Evolutionary conservation across 2,888 invertebrate genomes (phyloP), one percentile per base, ranked within the genome.

Genomic region (Pammene fasciana): DNA sequence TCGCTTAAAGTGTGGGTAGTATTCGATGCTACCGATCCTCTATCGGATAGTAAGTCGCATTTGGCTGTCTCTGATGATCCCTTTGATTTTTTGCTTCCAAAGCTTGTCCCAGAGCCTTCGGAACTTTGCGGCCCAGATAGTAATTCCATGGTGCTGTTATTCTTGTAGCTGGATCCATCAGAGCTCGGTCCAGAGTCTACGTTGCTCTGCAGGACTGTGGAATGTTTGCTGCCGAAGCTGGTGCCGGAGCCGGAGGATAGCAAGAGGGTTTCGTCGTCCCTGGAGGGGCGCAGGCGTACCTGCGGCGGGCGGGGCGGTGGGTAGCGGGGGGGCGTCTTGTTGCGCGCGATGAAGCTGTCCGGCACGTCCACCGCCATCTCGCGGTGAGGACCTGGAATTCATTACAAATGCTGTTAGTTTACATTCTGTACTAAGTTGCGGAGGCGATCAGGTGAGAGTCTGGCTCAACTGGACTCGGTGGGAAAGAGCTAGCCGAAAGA

Each of bases 321-420:
- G 94, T 97, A 98, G 81, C 97, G 94, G 48, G 98, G 98, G 54
- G 97, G 97, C 75, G 97, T 97, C 93, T 98, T 98, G 90, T 96
- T 96, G 82, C 96, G 94, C 77, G 96, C 97, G 83, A 97, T 95
- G 94, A 98, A 98, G 81, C 96, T 96, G 87, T 98, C 98, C 83
- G 99, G 99, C 82, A 98, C 98, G 93, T 99, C 99, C 89, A 99
- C 98, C 86, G 99, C 98, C 97, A 99, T 98, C 95, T 99, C 99
- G 86, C 99, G 96, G 94, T 98, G 98, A 84, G 97, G 97, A 89
- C 96, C 96, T 94, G 90, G 73, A 93, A 91, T 48, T 55, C 70
- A 74, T 3, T 73, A 65, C 36, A 45, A 55, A 45, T 59, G 60
- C 67, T 14, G 67, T 46, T 45, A 64, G 45, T 43, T 61, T n/a